A percentile compares a stretch with the other conserved stretches of the same genome.
Evolutionary conservation across 2,113 vertebrate species (phyloP).

Genomic region (Neotragus moschatus): DNA sequence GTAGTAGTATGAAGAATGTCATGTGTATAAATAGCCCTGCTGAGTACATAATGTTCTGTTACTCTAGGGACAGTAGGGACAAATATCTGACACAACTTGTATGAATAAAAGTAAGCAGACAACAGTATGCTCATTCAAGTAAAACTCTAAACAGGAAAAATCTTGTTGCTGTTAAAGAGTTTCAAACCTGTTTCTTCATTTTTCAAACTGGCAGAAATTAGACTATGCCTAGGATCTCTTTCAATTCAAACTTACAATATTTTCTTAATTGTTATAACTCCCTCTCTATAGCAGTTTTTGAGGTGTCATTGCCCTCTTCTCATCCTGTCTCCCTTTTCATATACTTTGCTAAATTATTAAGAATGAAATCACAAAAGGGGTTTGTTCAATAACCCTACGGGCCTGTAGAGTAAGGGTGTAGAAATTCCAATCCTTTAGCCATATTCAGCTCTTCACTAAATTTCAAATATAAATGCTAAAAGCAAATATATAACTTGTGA

Average conservation of each 20-base stretch:
- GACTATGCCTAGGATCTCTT: background rate
- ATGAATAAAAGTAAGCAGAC: conserved; percentile 33
- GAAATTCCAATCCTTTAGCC: background rate
- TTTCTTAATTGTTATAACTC: background rate
- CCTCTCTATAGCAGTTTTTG: background rate
- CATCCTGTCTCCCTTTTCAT: background rate
- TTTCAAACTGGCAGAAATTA: background rate
- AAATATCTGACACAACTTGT: conserved; percentile 45
- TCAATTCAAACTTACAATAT: conserved; percentile 2
- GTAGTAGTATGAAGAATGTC: conserved; percentile 57
- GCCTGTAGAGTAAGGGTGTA: background rate
- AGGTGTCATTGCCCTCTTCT: background rate
- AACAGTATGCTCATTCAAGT: background rate
- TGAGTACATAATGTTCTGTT: conserved; percentile 58
- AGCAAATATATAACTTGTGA: background rate
- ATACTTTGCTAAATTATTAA: background rate
- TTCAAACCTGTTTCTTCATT: background rate
- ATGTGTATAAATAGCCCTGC: conserved; percentile 70
- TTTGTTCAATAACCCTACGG: background rate
- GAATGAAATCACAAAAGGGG: conserved; percentile 1
- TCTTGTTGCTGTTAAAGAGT: background rate
- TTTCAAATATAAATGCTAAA: conserved; percentile 26
- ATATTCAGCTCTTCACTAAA: background rate
- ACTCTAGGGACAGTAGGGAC: conserved; percentile 29
- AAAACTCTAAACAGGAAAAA: conserved; percentile 45